These are phyloP conservation scores for Drosophila kanapiae DNA, from an alignment of 1,140 invertebrate genomes.

Conservation along the genomic window DNA sequence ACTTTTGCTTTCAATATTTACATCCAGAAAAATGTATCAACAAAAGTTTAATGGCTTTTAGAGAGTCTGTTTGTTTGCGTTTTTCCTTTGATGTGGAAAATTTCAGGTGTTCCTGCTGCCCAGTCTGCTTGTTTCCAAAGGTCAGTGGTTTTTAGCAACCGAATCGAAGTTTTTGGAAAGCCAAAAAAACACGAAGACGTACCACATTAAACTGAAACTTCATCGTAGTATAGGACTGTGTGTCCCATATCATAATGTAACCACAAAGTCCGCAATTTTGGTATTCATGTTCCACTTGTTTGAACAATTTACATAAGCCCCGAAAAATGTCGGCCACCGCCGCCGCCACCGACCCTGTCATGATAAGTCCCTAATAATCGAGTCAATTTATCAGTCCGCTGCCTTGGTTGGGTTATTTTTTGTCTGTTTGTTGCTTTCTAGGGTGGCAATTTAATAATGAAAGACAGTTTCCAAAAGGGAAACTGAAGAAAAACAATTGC, in stretches of 20 bases:
- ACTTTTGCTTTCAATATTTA: not conserved
- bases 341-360: slow-evolving; percentile 21
- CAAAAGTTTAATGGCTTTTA: not conserved
- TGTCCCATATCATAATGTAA: slow-evolving; percentile 20
- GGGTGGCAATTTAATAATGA: slow-evolving; percentile 53
- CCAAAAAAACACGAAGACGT: not conserved
- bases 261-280: slow-evolving; percentile 19
- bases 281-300: slow-evolving; percentile 36
- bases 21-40: slow-evolving; percentile 8
- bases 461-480: slow-evolving; percentile 3
- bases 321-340: not conserved
- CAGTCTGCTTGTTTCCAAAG: slow-evolving; percentile 12
- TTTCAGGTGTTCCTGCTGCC: slow-evolving; percentile 1
- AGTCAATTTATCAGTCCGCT: slow-evolving; percentile 48
- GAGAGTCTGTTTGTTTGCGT: not conserved
- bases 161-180: slow-evolving; percentile 14
- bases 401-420: slow-evolving; percentile 10
- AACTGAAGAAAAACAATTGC: slow-evolving; percentile 43
- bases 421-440: slow-evolving; percentile 2
- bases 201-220: slow-evolving; percentile 12
- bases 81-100: slow-evolving; percentile 5
- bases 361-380: slow-evolving; percentile 57
- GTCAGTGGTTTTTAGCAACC: slow-evolving; percentile 9
- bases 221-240: not conserved
- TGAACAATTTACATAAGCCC: slow-evolving; percentile 30